A percentile compares a stretch with the other conserved stretches of the same genome.
These are phyloP conservation scores for Oreochromis grahami DNA, from an alignment of 2,797 vertebrate species.

Conservation along the genomic window DNA sequence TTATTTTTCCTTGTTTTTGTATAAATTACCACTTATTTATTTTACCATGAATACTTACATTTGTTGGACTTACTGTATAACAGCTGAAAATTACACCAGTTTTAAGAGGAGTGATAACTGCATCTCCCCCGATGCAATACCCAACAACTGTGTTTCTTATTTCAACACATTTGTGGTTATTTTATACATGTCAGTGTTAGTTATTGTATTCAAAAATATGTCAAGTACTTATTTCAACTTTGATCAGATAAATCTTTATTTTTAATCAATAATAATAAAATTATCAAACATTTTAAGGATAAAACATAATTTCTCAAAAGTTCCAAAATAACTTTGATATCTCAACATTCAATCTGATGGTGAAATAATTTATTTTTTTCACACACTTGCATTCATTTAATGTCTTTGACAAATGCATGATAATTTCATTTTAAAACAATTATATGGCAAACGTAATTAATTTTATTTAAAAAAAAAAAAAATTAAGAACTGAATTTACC, in stretches of 20 bases:
- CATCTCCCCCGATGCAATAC: background rate
- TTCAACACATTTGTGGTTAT: no score
- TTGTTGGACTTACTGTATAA: background rate
- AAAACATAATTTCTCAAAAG: background rate
- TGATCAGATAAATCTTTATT: background rate
- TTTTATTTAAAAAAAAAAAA: no score
- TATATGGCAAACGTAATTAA: no score
- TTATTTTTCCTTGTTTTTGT: background rate
- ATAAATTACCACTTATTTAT: background rate
- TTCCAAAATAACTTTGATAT: background rate
- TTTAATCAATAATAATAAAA: background rate
- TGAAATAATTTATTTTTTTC: background rate
- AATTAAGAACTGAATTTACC: no score
- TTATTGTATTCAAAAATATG: background rate
- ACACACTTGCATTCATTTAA: no score
- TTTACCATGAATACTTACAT: background rate
- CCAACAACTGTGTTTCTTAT: background rate
- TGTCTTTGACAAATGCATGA: no score
- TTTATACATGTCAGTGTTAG: background rate
- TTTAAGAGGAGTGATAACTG: background rate
- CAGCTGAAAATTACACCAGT: rapidly evolving
- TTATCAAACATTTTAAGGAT: rapidly evolving
- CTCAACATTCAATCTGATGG: background rate
- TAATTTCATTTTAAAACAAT: no score
- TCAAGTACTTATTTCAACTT: rapidly evolving